These are phyloP conservation scores for Drosophila sp. DNA, from an alignment of 1,140 invertebrate species.

Conservation along the genomic window DNA sequence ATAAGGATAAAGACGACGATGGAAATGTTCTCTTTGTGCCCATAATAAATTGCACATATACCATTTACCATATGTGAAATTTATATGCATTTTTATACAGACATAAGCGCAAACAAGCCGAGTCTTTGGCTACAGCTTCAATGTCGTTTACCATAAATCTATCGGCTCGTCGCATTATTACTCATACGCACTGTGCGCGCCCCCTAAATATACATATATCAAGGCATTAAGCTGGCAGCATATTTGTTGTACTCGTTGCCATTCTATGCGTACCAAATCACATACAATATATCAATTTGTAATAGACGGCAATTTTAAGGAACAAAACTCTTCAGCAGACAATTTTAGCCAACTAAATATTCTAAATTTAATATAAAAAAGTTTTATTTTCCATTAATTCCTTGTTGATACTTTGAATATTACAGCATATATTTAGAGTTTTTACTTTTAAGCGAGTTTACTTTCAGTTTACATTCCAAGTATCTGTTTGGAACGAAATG, in stretches of 20 bases:
- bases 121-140: constrained; percentile 25
- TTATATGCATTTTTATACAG: constrained; percentile 80
- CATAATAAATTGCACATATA: constrained; percentile 73
- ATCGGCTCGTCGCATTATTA: constrained; percentile 68
- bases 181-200: constrained; percentile 70
- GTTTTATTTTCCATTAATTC: too few relatives aligned
- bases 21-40: constrained; percentile 37
- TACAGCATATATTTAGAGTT: too few relatives aligned
- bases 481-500: neutral
- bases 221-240: constrained; percentile 62
- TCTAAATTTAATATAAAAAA: too few relatives aligned
- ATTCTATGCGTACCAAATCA: constrained; percentile 41
- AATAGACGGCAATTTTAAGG: constrained; percentile 6
- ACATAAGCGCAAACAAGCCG: constrained; percentile 57
- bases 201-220: constrained; percentile 59
- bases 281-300: constrained; percentile 51
- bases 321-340: constrained; percentile 3
- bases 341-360: neutral
- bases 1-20: constrained; percentile 41
- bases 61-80: too few relatives aligned
- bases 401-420: too few relatives aligned
- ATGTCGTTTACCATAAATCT: constrained; percentile 68
- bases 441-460: neutral
- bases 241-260: constrained; percentile 30
- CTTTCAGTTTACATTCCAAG: neutral